Percentiles rank a stretch among this genome's conserved stretches.
Evolutionary conservation across 2,113 vertebrate species (phyloP).

Genomic region (Vidua chalybeata): DNA sequence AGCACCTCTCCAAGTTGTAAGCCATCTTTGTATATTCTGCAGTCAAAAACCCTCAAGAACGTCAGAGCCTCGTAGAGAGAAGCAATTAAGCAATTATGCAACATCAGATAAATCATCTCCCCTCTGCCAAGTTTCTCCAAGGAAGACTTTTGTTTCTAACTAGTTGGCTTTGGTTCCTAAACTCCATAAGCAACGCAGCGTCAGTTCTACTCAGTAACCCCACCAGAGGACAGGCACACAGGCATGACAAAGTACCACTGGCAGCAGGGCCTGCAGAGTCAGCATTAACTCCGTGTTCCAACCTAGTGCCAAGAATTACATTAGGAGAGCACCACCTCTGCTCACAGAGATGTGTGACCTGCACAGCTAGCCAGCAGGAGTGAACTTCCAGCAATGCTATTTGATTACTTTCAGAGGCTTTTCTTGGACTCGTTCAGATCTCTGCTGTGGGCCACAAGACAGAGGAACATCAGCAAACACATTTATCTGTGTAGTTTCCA

Average conservation of each 20-base stretch:
- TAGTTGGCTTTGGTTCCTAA: not conserved
- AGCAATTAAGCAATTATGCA: not conserved
- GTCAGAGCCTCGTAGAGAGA: not conserved
- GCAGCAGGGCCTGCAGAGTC: not conserved
- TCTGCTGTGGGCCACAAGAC: not conserved
- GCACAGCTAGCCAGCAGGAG: not conserved
- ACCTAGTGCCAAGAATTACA: conserved; percentile 4
- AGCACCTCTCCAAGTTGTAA: conserved; percentile 92
- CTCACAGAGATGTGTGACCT: not conserved
- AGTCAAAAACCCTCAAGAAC: not conserved
- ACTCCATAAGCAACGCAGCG: not conserved
- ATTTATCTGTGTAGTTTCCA: not conserved
- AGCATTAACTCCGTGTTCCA: conserved; percentile 21
- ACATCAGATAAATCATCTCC: not conserved
- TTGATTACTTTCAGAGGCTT: conserved; percentile 10
- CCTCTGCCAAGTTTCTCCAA: not conserved
- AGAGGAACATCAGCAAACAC: not conserved
- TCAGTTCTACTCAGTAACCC: not conserved
- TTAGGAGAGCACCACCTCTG: not conserved
- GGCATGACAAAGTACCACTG: conserved; percentile 17
- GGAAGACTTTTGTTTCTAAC: not conserved
- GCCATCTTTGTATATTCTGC: conserved; percentile 97
- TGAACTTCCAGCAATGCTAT: conserved; percentile 8
- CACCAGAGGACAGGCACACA: not conserved
- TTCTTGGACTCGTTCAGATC: not conserved